Evolutionary conservation across 1,140 invertebrate genomes (phyloP).

Genomic region (Lordiphosa mommai): DNA sequence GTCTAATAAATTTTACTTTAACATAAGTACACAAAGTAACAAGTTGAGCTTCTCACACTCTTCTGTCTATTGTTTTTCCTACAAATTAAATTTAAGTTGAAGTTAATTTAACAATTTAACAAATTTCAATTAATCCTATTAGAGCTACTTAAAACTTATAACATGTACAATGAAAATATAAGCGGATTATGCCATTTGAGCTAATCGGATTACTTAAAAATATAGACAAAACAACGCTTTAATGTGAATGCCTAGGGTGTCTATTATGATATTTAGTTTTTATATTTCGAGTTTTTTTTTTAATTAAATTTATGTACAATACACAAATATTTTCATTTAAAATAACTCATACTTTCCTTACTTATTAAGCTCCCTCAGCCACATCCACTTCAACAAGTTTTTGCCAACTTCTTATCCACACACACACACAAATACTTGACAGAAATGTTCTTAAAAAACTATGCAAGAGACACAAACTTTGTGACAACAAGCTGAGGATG

Average conservation of each 20-base stretch:
- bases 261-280: too few species aligned
- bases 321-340: neutral
- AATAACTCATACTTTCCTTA: neutral
- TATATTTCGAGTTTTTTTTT: too few species aligned
- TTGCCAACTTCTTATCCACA: too few species aligned
- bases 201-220: slow-evolving; percentile 14
- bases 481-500: slow-evolving; percentile 11
- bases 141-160: slow-evolving; percentile 10
- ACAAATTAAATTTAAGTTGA: neutral
- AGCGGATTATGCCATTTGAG: slow-evolving; percentile 5
- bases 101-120: slow-evolving; percentile 1
- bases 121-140: slow-evolving; percentile 17
- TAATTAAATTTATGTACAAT: too few species aligned
- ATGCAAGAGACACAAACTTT: slow-evolving; percentile 17
- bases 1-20: too few species aligned
- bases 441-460: slow-evolving; percentile 12
- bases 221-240: neutral
- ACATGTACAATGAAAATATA: slow-evolving; percentile 12
- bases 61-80: too few species aligned
- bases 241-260: neutral
- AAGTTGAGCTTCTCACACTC: neutral
- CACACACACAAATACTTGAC: too few species aligned
- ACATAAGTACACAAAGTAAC: neutral
- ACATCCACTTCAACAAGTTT: too few species aligned
- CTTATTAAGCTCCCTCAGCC: neutral